A percentile compares a stretch with the other conserved stretches of the same genome.
These are phyloP conservation scores for Coregonus sp. DNA, from an alignment of 2,797 vertebrate genomes.

Conservation along the genomic window DNA sequence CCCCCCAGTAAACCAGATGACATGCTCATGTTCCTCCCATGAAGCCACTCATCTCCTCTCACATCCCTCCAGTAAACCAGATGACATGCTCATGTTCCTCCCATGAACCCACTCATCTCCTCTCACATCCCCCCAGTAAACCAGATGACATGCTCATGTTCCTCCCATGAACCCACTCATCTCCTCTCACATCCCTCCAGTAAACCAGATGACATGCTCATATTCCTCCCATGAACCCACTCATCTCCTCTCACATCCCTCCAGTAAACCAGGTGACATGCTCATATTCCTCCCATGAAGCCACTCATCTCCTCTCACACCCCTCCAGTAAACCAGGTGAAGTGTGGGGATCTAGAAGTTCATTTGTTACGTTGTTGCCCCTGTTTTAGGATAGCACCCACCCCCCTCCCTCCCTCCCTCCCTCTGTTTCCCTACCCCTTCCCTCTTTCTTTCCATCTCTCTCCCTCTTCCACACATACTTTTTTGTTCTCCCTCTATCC, in stretches of 20 bases:
- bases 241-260: neutral
- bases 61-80: too few species aligned
- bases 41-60: neutral
- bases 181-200: neutral
- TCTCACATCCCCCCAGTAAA: too few species aligned
- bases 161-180: conserved; percentile 17
- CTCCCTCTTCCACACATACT: conserved; percentile 28
- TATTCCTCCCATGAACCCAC: conserved; percentile 1
- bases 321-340: conserved; percentile 36
- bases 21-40: conserved; percentile 22
- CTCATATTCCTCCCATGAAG: conserved; percentile 9
- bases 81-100: conserved; percentile 21
- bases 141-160: conserved; percentile 19
- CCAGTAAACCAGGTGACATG: neutral
- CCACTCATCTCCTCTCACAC: neutral
- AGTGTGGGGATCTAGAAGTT: conserved; percentile 40
- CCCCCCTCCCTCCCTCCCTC: neutral
- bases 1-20: conserved; percentile 10
- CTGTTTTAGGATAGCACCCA: conserved; percentile 35
- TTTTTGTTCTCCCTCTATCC: conserved; percentile 19
- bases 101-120: neutral
- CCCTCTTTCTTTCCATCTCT: neutral
- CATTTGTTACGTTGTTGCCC: conserved; percentile 42
- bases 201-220: conserved; percentile 23
- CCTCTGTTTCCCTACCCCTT: conserved; percentile 27